Evolutionary conservation across 92 coral and sea anemone genomes (phyloP).

Genomic region (Pocillopora grandis): DNA sequence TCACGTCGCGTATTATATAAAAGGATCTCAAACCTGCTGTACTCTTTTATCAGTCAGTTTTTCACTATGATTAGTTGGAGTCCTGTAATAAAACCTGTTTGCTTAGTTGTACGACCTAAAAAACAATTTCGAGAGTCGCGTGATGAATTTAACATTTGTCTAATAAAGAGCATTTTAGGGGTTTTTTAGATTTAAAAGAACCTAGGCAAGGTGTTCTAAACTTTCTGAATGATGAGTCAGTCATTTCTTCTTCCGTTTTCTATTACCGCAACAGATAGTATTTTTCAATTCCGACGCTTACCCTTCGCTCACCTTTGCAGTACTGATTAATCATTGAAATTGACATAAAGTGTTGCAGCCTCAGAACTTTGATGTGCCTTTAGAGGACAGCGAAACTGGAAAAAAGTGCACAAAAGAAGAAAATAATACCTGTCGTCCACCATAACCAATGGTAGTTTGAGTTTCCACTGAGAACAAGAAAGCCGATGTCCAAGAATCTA

Average conservation of each 20-base stretch:
- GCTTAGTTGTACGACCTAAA: too few relatives aligned
- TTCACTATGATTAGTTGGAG: too few relatives aligned
- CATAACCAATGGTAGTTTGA: constrained; percentile 97
- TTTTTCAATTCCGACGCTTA: not conserved
- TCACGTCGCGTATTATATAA: not conserved
- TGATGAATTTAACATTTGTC: too few relatives aligned
- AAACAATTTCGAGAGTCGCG: too few relatives aligned
- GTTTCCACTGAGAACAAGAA: constrained; percentile 95
- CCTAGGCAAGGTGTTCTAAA: not conserved
- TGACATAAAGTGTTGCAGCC: too few relatives aligned
- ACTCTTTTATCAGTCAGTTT: too few relatives aligned
- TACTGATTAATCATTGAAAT: too few relatives aligned
- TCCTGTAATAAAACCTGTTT: too few relatives aligned
- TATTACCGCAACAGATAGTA: too few relatives aligned
- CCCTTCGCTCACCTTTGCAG: not conserved
- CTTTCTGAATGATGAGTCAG: too few relatives aligned
- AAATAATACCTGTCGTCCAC: constrained; percentile 90
- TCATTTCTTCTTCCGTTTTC: too few relatives aligned
- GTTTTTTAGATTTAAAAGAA: not conserved
- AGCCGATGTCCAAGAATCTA: constrained; percentile 89
- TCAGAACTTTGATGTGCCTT: not conserved
- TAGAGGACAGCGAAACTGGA: not conserved
- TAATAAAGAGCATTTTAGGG: not conserved
- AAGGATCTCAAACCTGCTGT: not conserved
- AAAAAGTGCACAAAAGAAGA: not conserved